Conservation (phyloP, 2,888 invertebrate genomes). For the Drosophila eohydei region DNA sequence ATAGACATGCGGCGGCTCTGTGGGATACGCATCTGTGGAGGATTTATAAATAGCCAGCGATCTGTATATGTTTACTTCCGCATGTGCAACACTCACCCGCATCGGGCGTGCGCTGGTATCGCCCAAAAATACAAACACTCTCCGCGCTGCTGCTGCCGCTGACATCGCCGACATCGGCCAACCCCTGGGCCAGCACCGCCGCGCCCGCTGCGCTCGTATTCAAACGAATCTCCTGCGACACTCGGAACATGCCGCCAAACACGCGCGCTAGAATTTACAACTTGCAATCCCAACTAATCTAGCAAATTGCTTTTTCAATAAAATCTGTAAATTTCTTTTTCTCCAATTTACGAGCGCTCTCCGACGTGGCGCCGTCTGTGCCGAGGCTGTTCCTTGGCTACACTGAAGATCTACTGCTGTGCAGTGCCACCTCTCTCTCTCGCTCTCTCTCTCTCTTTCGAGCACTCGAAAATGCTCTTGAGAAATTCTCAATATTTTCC, state of each 20-base stretch:
- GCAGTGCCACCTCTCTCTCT: constrained; percentile 20
- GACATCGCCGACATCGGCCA: constrained; percentile 39
- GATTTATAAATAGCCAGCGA: constrained; percentile 45
- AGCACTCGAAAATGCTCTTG: constrained; percentile 45
- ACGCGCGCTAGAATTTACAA: constrained; percentile 1
- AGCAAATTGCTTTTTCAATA: constrained; percentile 39
- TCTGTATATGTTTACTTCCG: constrained; percentile 46
- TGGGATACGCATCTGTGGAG: constrained; percentile 76
- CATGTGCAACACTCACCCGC: constrained; percentile 77
- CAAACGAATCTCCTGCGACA: constrained; percentile 84
- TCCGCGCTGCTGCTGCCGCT: constrained; percentile 50
- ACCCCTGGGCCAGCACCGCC: constrained; percentile 28
- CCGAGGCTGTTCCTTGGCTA: constrained; percentile 53
- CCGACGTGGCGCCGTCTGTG: constrained; percentile 39
- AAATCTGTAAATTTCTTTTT: constrained; percentile 27
- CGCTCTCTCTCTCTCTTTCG: constrained; percentile 18
- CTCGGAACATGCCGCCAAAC: constrained; percentile 80
- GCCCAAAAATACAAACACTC: constrained; percentile 81
- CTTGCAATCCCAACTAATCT: constrained; percentile 20
- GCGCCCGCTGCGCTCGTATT: constrained; percentile 65
- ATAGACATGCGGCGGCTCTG: constrained; percentile 73
- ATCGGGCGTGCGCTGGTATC: constrained; percentile 83
- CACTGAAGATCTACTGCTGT: constrained; percentile 48
- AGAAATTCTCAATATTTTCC: constrained; percentile 48
- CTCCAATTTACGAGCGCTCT: constrained; percentile 19